These are phyloP conservation scores for Hedya salicella DNA, from an alignment of 2,888 invertebrate genomes.

Conservation along the genomic window DNA sequence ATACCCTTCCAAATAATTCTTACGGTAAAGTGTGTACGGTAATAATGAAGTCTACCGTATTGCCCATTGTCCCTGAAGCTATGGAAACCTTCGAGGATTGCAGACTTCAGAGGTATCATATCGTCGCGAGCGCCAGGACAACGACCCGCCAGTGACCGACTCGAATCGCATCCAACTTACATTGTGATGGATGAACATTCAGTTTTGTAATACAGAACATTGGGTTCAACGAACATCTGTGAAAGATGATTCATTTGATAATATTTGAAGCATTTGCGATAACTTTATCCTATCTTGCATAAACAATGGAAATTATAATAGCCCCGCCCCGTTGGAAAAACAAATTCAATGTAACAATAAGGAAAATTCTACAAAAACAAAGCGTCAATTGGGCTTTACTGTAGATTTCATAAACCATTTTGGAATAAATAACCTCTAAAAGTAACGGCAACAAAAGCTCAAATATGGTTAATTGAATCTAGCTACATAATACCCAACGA, in stretches of 20 bases:
- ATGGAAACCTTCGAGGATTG: slow-evolving; percentile 76
- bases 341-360: slow-evolving; percentile 31
- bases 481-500: background rate
- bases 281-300: slow-evolving; percentile 26
- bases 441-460: background rate
- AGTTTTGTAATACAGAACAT: slow-evolving; percentile 74
- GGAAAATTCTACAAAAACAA: slow-evolving; percentile 4
- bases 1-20: slow-evolving; percentile 19
- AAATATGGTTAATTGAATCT: background rate
- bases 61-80: slow-evolving; percentile 46
- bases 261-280: slow-evolving; percentile 36
- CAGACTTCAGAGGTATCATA: slow-evolving; percentile 79
- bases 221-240: slow-evolving; percentile 55
- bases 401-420: background rate
- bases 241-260: slow-evolving; percentile 68
- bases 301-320: slow-evolving; percentile 16
- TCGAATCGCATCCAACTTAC: slow-evolving; percentile 77
- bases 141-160: slow-evolving; percentile 76
- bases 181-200: slow-evolving; percentile 70
- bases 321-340: slow-evolving; percentile 24
- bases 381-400: background rate
- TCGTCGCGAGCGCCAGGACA: slow-evolving; percentile 74
- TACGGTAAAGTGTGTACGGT: slow-evolving; percentile 27
- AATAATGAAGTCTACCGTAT: slow-evolving; percentile 21
- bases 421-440: background rate